phyloP scores from a whole-genome alignment of 2,797 vertebrate species.

The Tolypeutes matacus region DNA sequence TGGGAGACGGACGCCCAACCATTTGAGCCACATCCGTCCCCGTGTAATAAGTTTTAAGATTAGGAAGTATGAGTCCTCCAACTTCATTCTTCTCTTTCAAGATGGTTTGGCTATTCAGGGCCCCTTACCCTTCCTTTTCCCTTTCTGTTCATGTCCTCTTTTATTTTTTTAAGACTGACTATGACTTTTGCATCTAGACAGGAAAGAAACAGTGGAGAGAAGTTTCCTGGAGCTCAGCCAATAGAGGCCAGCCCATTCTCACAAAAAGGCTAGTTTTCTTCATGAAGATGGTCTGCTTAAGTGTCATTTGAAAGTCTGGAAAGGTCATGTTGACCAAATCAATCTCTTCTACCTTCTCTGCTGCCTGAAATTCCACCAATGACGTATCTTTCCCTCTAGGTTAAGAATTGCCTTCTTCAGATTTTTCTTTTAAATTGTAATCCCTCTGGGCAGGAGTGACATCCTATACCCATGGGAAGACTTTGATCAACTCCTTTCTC shows the following conservation, averaged over 20 bases:
- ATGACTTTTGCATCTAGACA: not conserved
- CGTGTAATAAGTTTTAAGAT: no score
- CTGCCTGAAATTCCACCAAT: not conserved
- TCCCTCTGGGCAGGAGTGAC: not conserved
- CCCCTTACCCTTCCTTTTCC: no score
- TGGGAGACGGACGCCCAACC: no score
- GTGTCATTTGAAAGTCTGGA: not conserved
- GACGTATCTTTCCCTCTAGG: not conserved
- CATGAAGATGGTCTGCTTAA: not conserved
- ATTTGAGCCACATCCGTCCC: no score
- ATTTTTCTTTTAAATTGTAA: conserved; percentile 17
- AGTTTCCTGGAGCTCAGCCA: not conserved
- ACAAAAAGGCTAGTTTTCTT: not conserved
- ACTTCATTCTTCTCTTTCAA: no score
- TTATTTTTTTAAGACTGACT: not conserved
- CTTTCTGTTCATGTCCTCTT: not conserved
- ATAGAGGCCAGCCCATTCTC: not conserved
- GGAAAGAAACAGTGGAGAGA: not conserved
- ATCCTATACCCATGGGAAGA: not conserved
- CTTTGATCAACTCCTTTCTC: not conserved
- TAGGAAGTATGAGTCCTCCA: no score
- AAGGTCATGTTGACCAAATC: not conserved
- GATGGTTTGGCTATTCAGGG: no score
- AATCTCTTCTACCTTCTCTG: not conserved
- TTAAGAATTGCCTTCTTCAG: not conserved